Conservation (phyloP, 2,888 invertebrate species). For the Itoplectis maculator region DNA sequence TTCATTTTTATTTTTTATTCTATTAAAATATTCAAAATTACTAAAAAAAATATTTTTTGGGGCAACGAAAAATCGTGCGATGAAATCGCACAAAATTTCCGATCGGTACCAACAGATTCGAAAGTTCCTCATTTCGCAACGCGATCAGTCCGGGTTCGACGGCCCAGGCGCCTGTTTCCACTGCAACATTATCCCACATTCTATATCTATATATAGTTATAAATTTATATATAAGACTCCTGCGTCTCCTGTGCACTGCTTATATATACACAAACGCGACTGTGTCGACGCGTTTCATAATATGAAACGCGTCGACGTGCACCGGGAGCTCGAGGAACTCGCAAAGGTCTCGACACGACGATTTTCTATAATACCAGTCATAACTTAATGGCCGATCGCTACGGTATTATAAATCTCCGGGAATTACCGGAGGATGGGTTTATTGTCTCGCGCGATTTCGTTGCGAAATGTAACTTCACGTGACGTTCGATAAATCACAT, state of each 20-base stretch:
- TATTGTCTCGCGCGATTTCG: neutral
- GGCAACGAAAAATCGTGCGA: too few species aligned
- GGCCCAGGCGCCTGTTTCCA: constrained; percentile 69
- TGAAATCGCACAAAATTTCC: too few species aligned
- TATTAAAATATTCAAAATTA: too few species aligned
- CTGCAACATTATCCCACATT: constrained; percentile 26
- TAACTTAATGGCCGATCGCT: constrained; percentile 9
- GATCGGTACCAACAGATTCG: constrained; percentile 71
- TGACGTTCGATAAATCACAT: neutral
- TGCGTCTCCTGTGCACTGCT: too few species aligned
- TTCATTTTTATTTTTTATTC: too few species aligned
- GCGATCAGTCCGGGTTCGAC: constrained; percentile 79
- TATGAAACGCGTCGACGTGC: constrained; percentile 6
- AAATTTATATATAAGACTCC: constrained; percentile 6
- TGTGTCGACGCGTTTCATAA: constrained; percentile 54
- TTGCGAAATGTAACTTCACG: neutral
- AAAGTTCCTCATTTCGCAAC: constrained; percentile 81
- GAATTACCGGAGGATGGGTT: neutral
- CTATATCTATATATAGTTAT: constrained; percentile 3
- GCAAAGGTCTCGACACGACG: constrained; percentile 37
- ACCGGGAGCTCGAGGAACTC: constrained; percentile 14
- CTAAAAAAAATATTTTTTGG: too few species aligned
- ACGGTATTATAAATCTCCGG: neutral
- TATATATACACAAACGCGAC: too few species aligned
- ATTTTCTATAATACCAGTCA: neutral